Base-by-base conservation (phyloP, 2,113 vertebrate species). In the Hyaena hyaena region DNA sequence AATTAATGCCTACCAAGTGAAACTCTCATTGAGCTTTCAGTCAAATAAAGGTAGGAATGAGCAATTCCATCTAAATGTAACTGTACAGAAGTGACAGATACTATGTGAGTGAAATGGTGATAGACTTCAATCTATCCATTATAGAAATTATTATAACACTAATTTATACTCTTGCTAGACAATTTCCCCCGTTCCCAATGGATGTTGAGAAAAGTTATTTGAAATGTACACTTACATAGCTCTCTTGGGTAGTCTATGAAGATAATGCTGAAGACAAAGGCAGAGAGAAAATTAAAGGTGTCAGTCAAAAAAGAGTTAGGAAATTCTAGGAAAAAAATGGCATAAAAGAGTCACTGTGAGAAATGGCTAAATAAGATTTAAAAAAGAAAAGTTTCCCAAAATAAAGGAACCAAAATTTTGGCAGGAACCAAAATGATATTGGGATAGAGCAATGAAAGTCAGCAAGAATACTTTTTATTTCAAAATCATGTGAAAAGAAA, bases 211-310 rank as follows among this genome's bases (percentile, higher is more conserved):
- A 95, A 80, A 92, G 11, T 68, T 89, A 68, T 91, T 95, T 92
- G 89, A 89, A 86, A 92, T 86, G 5, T 91, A 73, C n/a, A 89
- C 8, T 77, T 91, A 24, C 0, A 24, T 66, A 69, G 43, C 10
- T 95, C 45, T 85, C 79, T 80, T 65, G 31, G 17, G 68, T 86
- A 6, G 10, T 50, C 83, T 94, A 19, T 74, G 23, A 83, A 84
- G 35, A 87, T 90, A 96, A 90, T 83, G 0, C 74, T 83, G 14
- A 97, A 93, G 16, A 79, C 53, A 93, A 12, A 89, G 82, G 58
- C 61, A 79, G 61, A 81, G 31, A 96, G n/a, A 83, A 96, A 93
- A 97, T 84, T 95, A 96, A 92, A 98, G 21, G 21, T 87, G 79
- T 68, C 89, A 96, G 48, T 91, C 79, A 93, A 84, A 86, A 95